A percentile compares a stretch with the other conserved stretches of the same genome.
Conservation (phyloP, 2,113 vertebrate genomes). For the Haplotaxodon microlepis region DNA sequence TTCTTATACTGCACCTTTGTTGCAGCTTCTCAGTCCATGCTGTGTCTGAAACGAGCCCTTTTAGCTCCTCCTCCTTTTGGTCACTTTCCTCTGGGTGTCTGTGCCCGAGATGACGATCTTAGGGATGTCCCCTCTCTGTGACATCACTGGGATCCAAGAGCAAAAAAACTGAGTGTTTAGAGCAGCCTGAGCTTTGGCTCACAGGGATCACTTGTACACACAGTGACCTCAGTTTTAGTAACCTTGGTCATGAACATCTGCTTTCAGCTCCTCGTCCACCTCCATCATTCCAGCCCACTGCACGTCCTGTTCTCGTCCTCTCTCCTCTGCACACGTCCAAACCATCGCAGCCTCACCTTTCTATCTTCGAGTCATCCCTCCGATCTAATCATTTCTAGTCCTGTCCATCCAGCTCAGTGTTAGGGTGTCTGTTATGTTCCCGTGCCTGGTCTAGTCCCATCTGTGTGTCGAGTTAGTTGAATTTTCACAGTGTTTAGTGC, state of each 20-base stretch:
- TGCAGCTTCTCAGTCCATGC: not conserved
- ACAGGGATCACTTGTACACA: not conserved
- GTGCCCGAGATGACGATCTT: rapidly evolving
- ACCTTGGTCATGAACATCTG: not conserved
- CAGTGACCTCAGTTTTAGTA: not conserved
- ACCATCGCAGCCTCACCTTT: not conserved
- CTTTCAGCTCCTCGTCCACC: not conserved
- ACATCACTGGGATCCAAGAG: not conserved
- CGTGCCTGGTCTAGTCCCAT: not conserved
- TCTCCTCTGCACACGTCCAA: not conserved
- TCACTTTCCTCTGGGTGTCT: not conserved
- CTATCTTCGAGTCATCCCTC: not conserved
- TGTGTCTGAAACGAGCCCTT: not conserved
- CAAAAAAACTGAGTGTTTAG: not conserved
- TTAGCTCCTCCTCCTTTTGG: not conserved
- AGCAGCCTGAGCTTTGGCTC: not conserved
- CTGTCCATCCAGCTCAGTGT: not conserved
- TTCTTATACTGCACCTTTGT: rapidly evolving
- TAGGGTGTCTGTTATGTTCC: not conserved
- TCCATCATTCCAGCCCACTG: not conserved
- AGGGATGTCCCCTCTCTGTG: not conserved
- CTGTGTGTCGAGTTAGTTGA: not conserved
- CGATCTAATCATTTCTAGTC: rapidly evolving
- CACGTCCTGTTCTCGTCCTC: not conserved
- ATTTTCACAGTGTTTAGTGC: not conserved